Percentiles rank a stretch among this genome's conserved stretches.
phyloP scores from a whole-genome alignment of 2,797 vertebrate genomes.

The Centropyge bicolor region DNA sequence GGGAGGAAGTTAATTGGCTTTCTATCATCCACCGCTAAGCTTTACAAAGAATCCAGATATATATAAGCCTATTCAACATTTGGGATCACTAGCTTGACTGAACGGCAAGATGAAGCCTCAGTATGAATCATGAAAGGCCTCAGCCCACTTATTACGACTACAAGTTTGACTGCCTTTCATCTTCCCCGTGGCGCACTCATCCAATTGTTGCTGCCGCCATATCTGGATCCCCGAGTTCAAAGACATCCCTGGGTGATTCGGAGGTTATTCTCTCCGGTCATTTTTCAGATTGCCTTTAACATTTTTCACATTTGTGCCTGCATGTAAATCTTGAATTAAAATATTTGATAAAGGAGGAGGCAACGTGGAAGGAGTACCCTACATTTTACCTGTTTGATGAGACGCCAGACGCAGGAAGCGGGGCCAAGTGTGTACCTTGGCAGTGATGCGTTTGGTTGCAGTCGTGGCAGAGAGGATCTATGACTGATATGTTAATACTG shows the following conservation, averaged over 20 bases:
- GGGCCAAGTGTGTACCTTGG: slow-evolving; percentile 43
- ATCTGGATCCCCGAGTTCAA: slow-evolving; percentile 71
- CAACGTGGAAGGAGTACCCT: slow-evolving; percentile 5
- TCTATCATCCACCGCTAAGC: slow-evolving; percentile 53
- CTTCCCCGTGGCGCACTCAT: slow-evolving; percentile 60
- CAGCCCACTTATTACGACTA: slow-evolving; percentile 73
- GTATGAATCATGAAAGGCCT: slow-evolving; percentile 72
- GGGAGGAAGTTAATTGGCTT: slow-evolving; percentile 57
- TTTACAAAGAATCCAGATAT: slow-evolving; percentile 59
- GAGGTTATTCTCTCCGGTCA: slow-evolving; percentile 60
- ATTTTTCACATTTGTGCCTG: slow-evolving; percentile 43
- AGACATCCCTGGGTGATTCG: slow-evolving; percentile 64
- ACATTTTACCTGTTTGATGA: slow-evolving; percentile 51
- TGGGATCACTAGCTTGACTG: slow-evolving; percentile 66
- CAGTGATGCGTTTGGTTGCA: slow-evolving; percentile 48
- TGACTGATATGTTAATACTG: slow-evolving; percentile 74
- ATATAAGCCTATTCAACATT: slow-evolving; percentile 58
- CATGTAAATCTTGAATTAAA: slow-evolving; percentile 34
- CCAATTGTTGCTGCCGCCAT: slow-evolving; percentile 70
- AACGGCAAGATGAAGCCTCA: slow-evolving; percentile 64
- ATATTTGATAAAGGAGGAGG: slow-evolving; percentile 41
- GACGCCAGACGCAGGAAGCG: slow-evolving; percentile 32
- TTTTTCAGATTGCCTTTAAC: slow-evolving; percentile 54
- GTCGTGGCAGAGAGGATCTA: slow-evolving; percentile 44
- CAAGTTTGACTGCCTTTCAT: slow-evolving; percentile 77